Base-by-base conservation (phyloP, 1,140 invertebrate species). In the Pseudoatta argentina region DNA sequence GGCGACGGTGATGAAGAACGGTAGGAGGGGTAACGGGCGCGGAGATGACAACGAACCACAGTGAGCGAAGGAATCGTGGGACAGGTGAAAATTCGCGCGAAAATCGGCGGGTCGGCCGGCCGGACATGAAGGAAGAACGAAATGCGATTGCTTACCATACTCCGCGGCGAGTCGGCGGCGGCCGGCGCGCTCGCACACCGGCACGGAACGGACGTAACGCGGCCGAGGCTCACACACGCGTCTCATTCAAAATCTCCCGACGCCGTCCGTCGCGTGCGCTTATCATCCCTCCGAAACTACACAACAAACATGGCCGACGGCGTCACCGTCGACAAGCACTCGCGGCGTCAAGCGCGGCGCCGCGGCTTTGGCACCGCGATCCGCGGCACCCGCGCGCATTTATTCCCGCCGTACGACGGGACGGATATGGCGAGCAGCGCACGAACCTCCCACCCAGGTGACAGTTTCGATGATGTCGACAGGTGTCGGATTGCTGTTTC, bases 291-390 rank as follows among this genome's bases (percentile, higher is more conserved):
- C 82, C 83, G 89, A 90, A 91, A 91, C 89, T 90, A 88, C 57
- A 91, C 57, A 91, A 91, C 90, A 91, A 90, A 88, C 89, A 91
- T 91, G 90, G 90, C 89, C 72, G 78, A 44, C 82, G 71, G 90
- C 89, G 89, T 90, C 90, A 76, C 82, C 69, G 39, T 57, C 34
- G 55, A 39, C 55, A 21, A 16, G 51, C 30, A 83, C 79, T 73
- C 67, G 69, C 55, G 55, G 24, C 39, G 34, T 72, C 78, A 59
- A 71, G 53, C 51, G 48, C 34, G 55, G 3, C 24, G 39, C 51
- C 78, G 18, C 44, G 18, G 16, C 48, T 3, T 51, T 14, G 21
- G 27, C 48, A 27, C 12, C 16, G n/a, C 24, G 48, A n/a, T 16
- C 44, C 16, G 5, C 21, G 55, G 7, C 2, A 5, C 3, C 14